Conservation (phyloP, 2,888 invertebrate species). For the Arge pagana region DNA sequence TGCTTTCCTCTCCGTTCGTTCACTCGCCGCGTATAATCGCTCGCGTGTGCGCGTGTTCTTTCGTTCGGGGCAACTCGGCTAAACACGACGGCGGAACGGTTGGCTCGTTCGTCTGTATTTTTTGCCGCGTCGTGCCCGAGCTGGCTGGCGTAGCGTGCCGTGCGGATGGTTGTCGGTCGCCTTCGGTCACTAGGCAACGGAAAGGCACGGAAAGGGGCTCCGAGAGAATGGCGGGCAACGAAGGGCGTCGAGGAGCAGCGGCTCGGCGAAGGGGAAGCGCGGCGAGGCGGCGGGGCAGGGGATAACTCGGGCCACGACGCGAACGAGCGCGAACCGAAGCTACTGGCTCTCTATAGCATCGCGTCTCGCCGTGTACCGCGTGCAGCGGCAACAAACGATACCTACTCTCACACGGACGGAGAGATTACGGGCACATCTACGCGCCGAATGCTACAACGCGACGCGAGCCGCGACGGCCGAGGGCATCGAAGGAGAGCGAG, state of each 20-base stretch:
- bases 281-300: constrained; percentile 17
- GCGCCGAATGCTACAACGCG: too few species aligned
- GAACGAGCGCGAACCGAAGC: constrained; percentile 29
- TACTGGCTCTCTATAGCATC: constrained; percentile 18
- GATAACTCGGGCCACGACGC: constrained; percentile 26
- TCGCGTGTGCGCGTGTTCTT: constrained; percentile 1
- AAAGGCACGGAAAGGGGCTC: not conserved
- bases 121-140: constrained; percentile 15
- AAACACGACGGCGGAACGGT: constrained; percentile 23
- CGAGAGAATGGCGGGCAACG: constrained; percentile 20
- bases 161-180: constrained; percentile 19
- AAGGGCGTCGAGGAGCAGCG: not conserved
- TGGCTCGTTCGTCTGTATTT: constrained; percentile 16
- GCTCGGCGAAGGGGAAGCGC: constrained; percentile 12
- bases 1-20: constrained; percentile 24
- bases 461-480: not conserved
- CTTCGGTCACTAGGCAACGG: constrained; percentile 14
- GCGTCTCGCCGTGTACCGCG: constrained; percentile 9
- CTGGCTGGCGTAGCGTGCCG: too few species aligned
- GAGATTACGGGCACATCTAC: too few species aligned
- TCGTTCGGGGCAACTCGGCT: constrained; percentile 28
- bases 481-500: not conserved
- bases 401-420: too few species aligned
- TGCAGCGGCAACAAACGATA: too few species aligned
- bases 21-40: not conserved